phyloP scores from a whole-genome alignment of 2,113 vertebrate genomes.

The Podarcis muralis region DNA sequence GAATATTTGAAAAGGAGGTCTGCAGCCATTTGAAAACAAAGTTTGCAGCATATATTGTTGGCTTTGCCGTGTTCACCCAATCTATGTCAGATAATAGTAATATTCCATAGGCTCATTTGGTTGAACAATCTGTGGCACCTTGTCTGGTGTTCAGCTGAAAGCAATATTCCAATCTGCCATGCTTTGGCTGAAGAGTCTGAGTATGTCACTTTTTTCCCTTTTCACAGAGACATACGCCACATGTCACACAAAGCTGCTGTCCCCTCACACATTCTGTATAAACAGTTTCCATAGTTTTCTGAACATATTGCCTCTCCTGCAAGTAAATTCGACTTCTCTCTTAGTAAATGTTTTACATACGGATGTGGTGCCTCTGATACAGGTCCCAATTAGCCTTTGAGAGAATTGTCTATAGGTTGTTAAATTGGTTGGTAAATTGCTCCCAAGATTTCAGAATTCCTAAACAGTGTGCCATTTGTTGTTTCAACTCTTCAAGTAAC shows the following conservation, averaged over 20 bases:
- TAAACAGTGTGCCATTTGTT: background rate
- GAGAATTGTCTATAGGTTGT: background rate
- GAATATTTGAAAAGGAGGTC: background rate
- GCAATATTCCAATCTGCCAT: background rate
- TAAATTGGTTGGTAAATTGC: background rate
- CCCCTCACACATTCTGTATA: conserved; percentile 27
- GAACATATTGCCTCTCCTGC: conserved; percentile 11
- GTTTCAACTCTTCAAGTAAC: background rate
- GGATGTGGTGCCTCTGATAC: background rate
- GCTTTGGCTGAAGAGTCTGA: background rate
- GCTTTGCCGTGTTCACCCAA: background rate
- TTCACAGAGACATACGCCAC: background rate
- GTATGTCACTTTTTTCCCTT: background rate
- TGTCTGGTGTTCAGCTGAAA: background rate
- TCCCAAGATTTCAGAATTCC: background rate
- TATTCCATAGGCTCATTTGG: conserved; percentile 7
- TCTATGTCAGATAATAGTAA: background rate
- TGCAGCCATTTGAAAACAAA: background rate
- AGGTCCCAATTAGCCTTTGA: background rate
- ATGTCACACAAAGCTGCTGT: conserved; percentile 25
- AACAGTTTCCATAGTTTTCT: conserved; percentile 23
- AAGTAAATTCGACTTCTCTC: background rate
- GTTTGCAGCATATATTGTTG: background rate
- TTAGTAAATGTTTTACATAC: background rate
- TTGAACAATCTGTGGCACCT: background rate